These are phyloP conservation scores for Jaculus jaculus DNA, from an alignment of 2,113 vertebrate species.

Conservation along the genomic window DNA sequence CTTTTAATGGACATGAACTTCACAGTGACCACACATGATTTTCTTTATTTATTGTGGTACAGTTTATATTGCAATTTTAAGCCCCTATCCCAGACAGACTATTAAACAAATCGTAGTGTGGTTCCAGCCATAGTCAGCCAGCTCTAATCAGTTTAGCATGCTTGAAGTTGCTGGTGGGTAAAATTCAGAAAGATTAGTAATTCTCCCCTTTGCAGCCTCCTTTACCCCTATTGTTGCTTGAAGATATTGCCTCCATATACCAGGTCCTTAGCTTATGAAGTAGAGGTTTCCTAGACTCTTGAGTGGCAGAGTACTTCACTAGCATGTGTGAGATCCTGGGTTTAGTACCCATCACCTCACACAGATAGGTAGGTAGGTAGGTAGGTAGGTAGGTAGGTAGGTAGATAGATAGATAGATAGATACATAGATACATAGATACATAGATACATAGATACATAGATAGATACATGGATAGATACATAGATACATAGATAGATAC, in stretches of 20 bases:
- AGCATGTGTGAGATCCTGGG: neutral
- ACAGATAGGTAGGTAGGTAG: neutral
- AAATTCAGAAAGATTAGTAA: slow-evolving; percentile 9
- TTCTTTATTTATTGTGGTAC: slow-evolving; percentile 45
- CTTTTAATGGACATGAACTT: slow-evolving; percentile 20
- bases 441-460: too few species aligned
- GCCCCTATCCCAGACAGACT: neutral
- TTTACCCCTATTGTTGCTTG: neutral
- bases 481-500: too few species aligned
- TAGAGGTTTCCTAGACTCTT: neutral
- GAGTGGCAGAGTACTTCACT: too few species aligned
- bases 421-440: too few species aligned
- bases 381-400: neutral
- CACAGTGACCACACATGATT: slow-evolving; percentile 34
- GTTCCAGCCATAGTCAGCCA: neutral
- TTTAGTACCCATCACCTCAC: neutral
- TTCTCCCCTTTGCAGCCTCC: neutral
- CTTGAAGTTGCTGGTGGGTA: slow-evolving; percentile 34
- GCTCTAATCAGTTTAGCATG: neutral
- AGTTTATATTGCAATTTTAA: slow-evolving; percentile 57
- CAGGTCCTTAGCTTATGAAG: neutral
- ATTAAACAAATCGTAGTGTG: slow-evolving; percentile 11
- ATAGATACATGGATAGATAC: too few species aligned
- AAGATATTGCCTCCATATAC: neutral
- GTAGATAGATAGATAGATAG: too few species aligned